Base-by-base conservation (phyloP, 2,113 vertebrate species). In the Nyctibius bracteatus region DNA sequence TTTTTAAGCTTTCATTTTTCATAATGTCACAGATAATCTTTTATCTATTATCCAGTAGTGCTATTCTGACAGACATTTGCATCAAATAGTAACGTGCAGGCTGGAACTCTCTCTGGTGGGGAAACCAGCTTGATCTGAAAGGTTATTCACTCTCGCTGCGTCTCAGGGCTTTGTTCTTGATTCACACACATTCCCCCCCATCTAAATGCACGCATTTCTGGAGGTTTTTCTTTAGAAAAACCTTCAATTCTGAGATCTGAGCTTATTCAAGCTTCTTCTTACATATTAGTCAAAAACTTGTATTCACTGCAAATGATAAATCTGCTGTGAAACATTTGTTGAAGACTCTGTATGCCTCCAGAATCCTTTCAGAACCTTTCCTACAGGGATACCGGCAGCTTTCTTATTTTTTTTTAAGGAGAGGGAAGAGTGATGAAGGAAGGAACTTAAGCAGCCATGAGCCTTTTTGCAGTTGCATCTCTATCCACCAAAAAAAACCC, bases 11-110 rank as follows among this genome's bases (percentile, higher is more conserved):
- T 98, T 98, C 97, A 96, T 97, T 97, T 98, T 96, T 97, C 92
- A 86, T 97, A 98, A 98, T 98, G 97, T 97, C 97, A 97, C 94
- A 94, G 96, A 94, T 97, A 97, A 97, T 97, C 98, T 98, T 98
- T 98, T 91, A 98, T 98, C 97, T 98, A 55, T 97, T 97, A 97
- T 97, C 98, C 93, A 88, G 71, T 88, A 61, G 96, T 84, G 93
- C 97, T 96, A 93, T 96, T 97, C 97, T 97, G 96, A 95, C 93
- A 97, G 94, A 57, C 90, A 98, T 98, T 98, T 97, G 97, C 97
- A 98, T 98, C 97, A 97, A 97, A 98, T 97, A 92, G 95, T 85
- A 94, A 96, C 54, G 74, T 37, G 8, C 94, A 67, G 96, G 95
- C 81, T 96, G 81, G 71, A 96, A 96, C 96, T 95, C 94, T 97